A percentile compares a stretch with the other conserved stretches of the same genome.
Conservation (phyloP, 2,797 vertebrate species). For the Alexandromys oeconomus region DNA sequence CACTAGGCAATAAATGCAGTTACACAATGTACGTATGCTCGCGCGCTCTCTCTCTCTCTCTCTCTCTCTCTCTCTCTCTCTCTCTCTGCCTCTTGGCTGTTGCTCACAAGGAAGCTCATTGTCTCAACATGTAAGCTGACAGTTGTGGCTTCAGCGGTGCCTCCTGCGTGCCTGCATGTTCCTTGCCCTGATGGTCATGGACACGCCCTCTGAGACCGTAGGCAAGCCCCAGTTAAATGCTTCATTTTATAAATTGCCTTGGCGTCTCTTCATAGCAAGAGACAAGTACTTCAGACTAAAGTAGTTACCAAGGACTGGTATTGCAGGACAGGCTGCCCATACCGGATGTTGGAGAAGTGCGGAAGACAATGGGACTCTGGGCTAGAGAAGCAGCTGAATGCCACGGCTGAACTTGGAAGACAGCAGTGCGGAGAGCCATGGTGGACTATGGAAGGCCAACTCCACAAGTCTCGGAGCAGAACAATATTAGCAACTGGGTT, state of each 20-base stretch:
- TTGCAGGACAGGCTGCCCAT: not conserved
- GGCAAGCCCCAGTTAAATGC: not conserved
- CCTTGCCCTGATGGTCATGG: too few relatives aligned
- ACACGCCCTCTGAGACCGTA: not conserved
- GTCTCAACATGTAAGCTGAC: not conserved
- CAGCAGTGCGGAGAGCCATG: not conserved
- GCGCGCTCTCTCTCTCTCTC: not conserved
- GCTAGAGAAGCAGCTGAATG: not conserved
- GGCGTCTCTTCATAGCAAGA: not conserved
- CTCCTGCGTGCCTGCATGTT: not conserved
- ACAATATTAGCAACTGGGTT: not conserved
- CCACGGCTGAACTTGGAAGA: not conserved
- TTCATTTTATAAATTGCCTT: not conserved
- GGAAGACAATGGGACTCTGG: not conserved
- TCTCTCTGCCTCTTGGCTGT: too few relatives aligned
- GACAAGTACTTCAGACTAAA: not conserved
- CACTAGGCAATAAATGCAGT: conserved; percentile 48
- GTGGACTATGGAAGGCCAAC: not conserved
- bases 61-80: not conserved
- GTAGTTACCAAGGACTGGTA: not conserved
- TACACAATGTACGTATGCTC: not conserved
- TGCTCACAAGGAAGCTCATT: too few relatives aligned
- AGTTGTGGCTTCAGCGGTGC: not conserved
- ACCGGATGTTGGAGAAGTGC: not conserved
- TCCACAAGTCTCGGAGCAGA: not conserved